Percentiles rank a stretch among this genome's conserved stretches.
Evolutionary conservation across 2,113 vertebrate species (phyloP).

Genomic region (Lasiurus borealis): DNA sequence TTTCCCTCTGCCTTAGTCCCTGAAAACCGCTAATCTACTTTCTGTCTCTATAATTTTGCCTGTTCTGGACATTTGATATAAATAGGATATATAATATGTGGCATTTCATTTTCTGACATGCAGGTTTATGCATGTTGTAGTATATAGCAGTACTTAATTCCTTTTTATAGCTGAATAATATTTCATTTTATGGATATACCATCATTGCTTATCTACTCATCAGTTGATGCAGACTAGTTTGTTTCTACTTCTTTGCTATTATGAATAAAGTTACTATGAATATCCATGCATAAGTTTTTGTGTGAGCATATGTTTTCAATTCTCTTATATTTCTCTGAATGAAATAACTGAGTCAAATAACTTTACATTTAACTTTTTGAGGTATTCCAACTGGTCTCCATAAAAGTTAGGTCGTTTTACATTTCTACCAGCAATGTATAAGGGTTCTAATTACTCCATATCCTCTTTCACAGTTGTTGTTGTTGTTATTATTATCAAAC

Average conservation of each 20-base stretch:
- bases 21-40: neutral
- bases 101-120: neutral
- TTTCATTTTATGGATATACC: neutral
- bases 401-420: neutral
- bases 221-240: neutral
- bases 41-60: neutral
- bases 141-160: neutral
- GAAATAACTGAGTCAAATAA: neutral
- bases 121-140: neutral
- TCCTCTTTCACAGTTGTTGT: neutral
- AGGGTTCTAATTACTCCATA: neutral
- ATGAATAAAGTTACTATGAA: neutral
- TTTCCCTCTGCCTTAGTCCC: neutral
- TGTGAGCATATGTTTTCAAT: neutral
- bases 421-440: neutral
- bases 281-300: neutral
- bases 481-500: neutral
- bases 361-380: neutral
- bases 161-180: neutral
- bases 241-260: neutral
- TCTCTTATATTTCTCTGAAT: neutral
- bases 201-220: neutral
- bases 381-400: neutral
- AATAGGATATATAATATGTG: neutral
- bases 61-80: neutral